Conservation (phyloP, 2,888 invertebrate genomes). For the Galerucella pusilla region DNA sequence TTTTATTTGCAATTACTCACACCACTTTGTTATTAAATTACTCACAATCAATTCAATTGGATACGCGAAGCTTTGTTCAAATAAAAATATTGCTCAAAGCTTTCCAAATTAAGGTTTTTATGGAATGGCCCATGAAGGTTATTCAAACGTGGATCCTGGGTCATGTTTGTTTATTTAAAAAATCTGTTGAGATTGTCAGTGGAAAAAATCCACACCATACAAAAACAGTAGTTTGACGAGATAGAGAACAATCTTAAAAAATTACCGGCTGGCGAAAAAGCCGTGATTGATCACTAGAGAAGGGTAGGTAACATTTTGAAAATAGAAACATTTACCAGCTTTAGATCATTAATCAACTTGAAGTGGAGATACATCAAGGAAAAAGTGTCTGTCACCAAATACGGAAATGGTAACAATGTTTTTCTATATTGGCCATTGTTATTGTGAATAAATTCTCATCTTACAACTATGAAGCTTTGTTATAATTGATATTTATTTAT, state of each 20-base stretch:
- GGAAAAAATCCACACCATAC: not conserved
- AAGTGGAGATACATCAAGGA: slow-evolving; percentile 3
- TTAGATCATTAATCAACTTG: slow-evolving; percentile 7
- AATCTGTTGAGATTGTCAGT: no score
- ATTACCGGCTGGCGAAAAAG: not conserved
- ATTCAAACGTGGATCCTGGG: no score
- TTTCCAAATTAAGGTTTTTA: no score
- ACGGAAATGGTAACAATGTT: not conserved
- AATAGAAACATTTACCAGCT: slow-evolving; percentile 6
- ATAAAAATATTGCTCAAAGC: no score
- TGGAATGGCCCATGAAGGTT: no score
- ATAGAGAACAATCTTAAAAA: not conserved
- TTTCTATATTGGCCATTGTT: not conserved
- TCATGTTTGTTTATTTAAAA: no score
- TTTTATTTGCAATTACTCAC: no score
- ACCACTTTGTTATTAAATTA: no score
- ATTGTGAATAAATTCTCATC: not conserved
- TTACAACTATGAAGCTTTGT: not conserved
- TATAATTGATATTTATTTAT: not conserved
- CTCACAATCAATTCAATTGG: no score
- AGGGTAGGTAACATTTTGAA: slow-evolving; percentile 8
- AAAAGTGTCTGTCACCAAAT: not conserved
- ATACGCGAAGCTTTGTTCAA: no score
- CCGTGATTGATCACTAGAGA: slow-evolving; percentile 9
- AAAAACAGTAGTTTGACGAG: slow-evolving; percentile 8